Conservation (phyloP, 1,140 invertebrate species). For the Brachionus plicatilis region DNA sequence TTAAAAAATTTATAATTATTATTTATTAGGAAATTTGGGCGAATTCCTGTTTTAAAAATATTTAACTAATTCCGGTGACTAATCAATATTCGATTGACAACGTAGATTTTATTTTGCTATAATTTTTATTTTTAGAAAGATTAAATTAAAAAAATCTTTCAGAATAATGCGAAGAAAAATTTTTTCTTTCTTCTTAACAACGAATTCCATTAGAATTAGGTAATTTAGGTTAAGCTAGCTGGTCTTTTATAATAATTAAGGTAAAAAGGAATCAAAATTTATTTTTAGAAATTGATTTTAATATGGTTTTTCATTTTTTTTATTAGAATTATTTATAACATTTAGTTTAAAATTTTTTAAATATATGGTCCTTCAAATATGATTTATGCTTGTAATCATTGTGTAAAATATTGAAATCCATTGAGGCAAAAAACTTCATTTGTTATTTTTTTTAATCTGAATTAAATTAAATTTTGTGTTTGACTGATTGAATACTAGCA, state of each 20-base stretch:
- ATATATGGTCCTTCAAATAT: neutral
- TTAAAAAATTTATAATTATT: neutral
- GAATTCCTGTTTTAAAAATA: neutral
- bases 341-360: neutral
- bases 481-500: neutral
- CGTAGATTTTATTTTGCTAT: neutral
- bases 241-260: neutral
- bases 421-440: no score
- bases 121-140: neutral
- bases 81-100: neutral
- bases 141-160: neutral
- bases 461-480: neutral
- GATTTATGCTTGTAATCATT: no score
- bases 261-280: neutral
- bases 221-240: neutral
- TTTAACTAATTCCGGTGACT: neutral
- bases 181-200: neutral
- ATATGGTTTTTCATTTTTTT: neutral
- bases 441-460: neutral
- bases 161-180: neutral
- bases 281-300: neutral
- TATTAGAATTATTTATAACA: neutral
- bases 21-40: neutral
- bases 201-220: neutral
- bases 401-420: no score